Evolutionary conservation across 2,113 vertebrate genomes (phyloP).

Genomic region (Myotis yumanensis): DNA sequence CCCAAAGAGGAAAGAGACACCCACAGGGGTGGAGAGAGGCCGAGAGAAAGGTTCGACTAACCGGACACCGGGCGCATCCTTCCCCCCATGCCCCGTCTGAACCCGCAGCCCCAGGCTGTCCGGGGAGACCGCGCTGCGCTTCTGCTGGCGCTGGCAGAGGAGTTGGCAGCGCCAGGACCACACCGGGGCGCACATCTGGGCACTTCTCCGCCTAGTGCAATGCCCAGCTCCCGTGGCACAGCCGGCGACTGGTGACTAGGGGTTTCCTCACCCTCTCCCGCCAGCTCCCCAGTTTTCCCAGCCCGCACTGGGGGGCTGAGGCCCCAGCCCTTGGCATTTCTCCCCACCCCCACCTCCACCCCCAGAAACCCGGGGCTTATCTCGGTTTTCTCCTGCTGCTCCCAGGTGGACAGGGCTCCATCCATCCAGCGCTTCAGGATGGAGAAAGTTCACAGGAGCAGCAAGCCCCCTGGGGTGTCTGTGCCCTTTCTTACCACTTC

Average conservation of each 20-base stretch:
- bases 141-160: fast-evolving
- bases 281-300: background rate
- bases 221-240: background rate
- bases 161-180: background rate
- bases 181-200: background rate
- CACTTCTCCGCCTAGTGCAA: background rate
- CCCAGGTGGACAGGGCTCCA: fast-evolving
- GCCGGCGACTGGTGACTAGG: background rate
- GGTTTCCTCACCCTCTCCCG: background rate
- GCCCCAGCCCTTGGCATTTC: background rate
- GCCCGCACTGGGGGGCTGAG: background rate
- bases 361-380: fast-evolving
- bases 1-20: slow-evolving; percentile 8
- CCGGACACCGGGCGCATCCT: background rate
- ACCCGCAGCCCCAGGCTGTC: background rate
- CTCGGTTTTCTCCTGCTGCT: background rate
- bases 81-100: background rate
- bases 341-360: background rate
- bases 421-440: background rate
- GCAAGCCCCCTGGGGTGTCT: background rate
- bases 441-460: background rate
- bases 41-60: background rate
- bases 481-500: background rate
- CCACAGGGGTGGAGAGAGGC: background rate
- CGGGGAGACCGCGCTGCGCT: fast-evolving